A percentile compares a stretch with the other conserved stretches of the same genome.
These are phyloP conservation scores for Balaenoptera acutorostrata DNA, from an alignment of 2,113 vertebrate species.

Conservation along the genomic window DNA sequence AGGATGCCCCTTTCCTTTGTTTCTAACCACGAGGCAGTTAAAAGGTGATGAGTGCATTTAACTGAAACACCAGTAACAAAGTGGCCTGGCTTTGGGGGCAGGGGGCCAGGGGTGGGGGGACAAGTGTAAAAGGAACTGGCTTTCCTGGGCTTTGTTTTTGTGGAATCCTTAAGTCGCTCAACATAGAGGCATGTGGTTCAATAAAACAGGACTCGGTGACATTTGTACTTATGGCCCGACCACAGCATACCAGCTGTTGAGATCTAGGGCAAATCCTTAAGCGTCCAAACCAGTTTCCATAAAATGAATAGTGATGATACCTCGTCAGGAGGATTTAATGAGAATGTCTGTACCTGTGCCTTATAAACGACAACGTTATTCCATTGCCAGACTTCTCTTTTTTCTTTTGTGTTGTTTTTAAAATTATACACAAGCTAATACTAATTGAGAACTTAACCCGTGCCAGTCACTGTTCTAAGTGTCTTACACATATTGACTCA, in stretches of 20 bases:
- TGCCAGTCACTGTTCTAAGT: neutral
- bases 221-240: neutral
- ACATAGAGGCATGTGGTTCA: neutral
- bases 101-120: neutral
- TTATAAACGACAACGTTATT: neutral
- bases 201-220: neutral
- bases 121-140: neutral
- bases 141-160: neutral
- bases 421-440: neutral
- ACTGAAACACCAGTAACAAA: neutral
- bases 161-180: neutral
- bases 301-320: neutral
- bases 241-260: neutral
- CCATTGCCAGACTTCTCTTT: neutral
- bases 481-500: neutral
- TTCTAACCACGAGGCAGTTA: neutral
- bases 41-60: neutral
- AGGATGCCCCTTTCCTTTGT: neutral
- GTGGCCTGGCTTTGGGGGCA: neutral
- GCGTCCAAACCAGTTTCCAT: neutral
- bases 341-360: neutral
- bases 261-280: neutral
- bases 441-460: neutral
- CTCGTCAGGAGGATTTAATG: neutral
- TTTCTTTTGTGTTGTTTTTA: neutral